These are phyloP conservation scores for Oxytorus armatus DNA, from an alignment of 2,888 invertebrate genomes.

Conservation along the genomic window DNA sequence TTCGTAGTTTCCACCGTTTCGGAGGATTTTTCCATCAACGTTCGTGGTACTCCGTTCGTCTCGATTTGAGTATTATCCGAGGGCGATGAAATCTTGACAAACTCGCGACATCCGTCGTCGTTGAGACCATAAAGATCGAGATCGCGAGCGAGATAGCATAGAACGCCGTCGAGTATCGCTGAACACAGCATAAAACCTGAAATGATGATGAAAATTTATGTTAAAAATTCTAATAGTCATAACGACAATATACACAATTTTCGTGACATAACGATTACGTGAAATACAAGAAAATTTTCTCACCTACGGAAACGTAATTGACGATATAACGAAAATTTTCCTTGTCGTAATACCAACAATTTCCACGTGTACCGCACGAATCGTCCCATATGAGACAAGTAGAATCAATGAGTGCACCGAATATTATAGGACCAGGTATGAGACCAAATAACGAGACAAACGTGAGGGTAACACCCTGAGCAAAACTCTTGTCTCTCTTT, in stretches of 20 bases:
- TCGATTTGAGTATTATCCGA: constrained; percentile 36
- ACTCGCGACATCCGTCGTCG: constrained; percentile 77
- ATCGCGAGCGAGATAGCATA: constrained; percentile 87
- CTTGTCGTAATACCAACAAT: constrained; percentile 89
- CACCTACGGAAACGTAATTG: constrained; percentile 86
- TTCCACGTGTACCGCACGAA: constrained; percentile 87
- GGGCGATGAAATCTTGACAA: constrained; percentile 65
- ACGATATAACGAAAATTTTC: constrained; percentile 86
- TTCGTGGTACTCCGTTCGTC: constrained; percentile 38
- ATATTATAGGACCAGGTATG: constrained; percentile 90
- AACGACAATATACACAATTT: background rate
- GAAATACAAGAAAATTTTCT: constrained; percentile 68
- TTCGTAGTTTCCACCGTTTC: constrained; percentile 41
- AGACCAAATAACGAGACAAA: constrained; percentile 88
- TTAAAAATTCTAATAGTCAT: constrained; percentile 3
- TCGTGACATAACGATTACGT: too few species aligned
- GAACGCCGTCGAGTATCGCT: constrained; percentile 86
- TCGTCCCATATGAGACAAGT: constrained; percentile 89
- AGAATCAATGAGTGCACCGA: constrained; percentile 88
- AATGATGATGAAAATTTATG: constrained; percentile 56
- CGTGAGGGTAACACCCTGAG: constrained; percentile 88
- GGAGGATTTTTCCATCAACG: constrained; percentile 33
- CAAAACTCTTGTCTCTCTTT: constrained; percentile 88
- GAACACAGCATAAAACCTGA: constrained; percentile 86
- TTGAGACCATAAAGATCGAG: constrained; percentile 87